A percentile compares a stretch with the other conserved stretches of the same genome.
Evolutionary conservation across 2,113 vertebrate species (phyloP).

Genomic region (Rhadina sibilatrix): DNA sequence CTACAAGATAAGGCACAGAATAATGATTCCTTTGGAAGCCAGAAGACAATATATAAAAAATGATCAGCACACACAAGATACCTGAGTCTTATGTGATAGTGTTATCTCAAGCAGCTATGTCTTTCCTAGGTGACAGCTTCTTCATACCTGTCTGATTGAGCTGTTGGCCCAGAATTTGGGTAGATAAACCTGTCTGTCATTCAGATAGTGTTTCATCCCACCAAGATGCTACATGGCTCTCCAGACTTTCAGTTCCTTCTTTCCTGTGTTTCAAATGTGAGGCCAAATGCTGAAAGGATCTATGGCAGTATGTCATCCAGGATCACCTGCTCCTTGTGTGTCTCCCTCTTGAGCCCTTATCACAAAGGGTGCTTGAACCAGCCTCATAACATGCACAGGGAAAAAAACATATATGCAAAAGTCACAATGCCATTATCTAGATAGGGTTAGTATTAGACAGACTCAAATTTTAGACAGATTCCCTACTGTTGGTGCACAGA

Average conservation of each 20-base stretch:
- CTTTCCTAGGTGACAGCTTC: background rate
- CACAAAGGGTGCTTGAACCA: background rate
- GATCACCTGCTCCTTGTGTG: rapidly evolving
- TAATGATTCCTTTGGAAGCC: background rate
- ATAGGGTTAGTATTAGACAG: background rate
- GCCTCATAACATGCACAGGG: rapidly evolving
- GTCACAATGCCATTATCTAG: background rate
- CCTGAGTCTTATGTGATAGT: background rate
- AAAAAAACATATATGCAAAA: background rate
- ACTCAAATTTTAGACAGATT: background rate
- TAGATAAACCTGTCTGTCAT: background rate
- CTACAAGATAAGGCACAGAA: background rate
- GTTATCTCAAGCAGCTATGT: background rate
- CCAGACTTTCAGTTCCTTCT: background rate
- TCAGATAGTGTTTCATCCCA: background rate
- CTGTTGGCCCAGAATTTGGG: background rate
- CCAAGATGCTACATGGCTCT: background rate
- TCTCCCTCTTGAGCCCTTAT: background rate
- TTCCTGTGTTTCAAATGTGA: background rate
- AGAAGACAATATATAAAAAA: background rate
- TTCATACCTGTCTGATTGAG: background rate
- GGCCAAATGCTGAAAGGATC: background rate
- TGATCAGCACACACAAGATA: background rate
- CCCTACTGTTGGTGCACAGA: background rate
- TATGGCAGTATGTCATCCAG: background rate